Conservation (phyloP, 37 sponge, comb jelly and placozoan species). For the Bolinopsis microptera region DNA sequence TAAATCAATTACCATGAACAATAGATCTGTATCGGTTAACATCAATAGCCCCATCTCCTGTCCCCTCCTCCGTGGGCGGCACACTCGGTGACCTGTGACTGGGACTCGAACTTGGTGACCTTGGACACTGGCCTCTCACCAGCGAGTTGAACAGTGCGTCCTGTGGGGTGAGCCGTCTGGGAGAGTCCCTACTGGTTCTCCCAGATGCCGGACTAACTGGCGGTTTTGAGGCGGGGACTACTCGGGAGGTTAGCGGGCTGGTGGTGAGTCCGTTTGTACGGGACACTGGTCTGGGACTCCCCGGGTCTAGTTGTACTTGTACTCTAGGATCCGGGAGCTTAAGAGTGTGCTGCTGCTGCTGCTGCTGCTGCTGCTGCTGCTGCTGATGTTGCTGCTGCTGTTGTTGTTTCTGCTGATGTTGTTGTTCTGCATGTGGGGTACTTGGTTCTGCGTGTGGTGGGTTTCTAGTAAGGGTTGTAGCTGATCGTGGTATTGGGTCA, state of each 20-base stretch:
- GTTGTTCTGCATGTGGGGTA: no score
- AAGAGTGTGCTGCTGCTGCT: not conserved
- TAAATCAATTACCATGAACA: not conserved
- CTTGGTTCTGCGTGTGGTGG: no score
- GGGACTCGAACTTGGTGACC: not conserved
- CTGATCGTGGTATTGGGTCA: no score
- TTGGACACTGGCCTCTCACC: not conserved
- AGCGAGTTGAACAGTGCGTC: not conserved
- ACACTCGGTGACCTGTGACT: not conserved
- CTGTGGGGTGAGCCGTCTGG: not conserved
- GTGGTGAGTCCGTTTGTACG: not conserved
- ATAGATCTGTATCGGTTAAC: slow-evolving; percentile 10
- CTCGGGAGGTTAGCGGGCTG: not conserved
- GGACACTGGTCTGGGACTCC: not conserved
- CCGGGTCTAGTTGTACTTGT: not conserved
- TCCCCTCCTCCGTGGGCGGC: not conserved
- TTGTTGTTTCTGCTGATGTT: not conserved
- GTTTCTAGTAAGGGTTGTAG: no score
- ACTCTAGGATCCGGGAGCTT: not conserved
- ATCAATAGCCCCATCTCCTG: not conserved
- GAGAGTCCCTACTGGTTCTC: not conserved
- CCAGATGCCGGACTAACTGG: not conserved
- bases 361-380: not conserved
- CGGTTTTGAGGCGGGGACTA: not conserved
- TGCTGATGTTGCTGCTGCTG: not conserved